Base-by-base conservation (phyloP, 1,140 invertebrate species). In the Gryllus bimaculatus region DNA sequence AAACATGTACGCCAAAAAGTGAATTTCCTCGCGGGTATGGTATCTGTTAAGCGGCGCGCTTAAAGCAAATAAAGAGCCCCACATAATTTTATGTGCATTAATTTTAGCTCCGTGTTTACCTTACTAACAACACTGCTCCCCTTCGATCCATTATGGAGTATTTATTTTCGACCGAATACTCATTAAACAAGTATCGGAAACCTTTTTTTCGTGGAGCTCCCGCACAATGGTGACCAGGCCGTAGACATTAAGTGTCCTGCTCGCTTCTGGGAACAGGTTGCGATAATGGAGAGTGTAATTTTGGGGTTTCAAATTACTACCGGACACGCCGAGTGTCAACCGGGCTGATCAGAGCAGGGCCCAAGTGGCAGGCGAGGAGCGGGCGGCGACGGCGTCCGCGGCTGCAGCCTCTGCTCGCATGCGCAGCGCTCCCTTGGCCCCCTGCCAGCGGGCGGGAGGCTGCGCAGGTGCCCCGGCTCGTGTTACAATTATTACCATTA, bases 121-220 rank as follows among this genome's bases (percentile, higher is more conserved):
- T 66, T 66, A 66, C 54, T 13, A 66, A 66, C 10, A 66, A 66
- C 54, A 66, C 54, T 66, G 54, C 18, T 66, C 18, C 10, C 10
- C 18, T 66, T 66, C 54, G 10, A 66, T 66, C 54, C 54, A 66
- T 66, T 66, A 66, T 66, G 10, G 54, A 66, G 54, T 13, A 66
- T 66, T 66, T 66, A 66, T 66, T 66, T 66, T 18, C 3, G 54
- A 18, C 18, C 10, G 54, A 66, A 7, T 66, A 66, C 18, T 66
- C 54, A 66, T 66, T 66, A 66, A 66, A 66, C 54, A 66, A 66
- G 54, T 66, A 66, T 66, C 54, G 54, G 54, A 66, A 66, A 66
- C 10, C n/a, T n/a, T 66, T 66, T 66, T 66, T 66, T 66, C 54
- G 10, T 18, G 1, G 10, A 13, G 54, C 18, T 18, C 18, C 54